A percentile compares a stretch with the other conserved stretches of the same genome.
These are phyloP conservation scores for Ichneumoninae sp. DNA, from an alignment of 2,888 invertebrate species.

Conservation along the genomic window DNA sequence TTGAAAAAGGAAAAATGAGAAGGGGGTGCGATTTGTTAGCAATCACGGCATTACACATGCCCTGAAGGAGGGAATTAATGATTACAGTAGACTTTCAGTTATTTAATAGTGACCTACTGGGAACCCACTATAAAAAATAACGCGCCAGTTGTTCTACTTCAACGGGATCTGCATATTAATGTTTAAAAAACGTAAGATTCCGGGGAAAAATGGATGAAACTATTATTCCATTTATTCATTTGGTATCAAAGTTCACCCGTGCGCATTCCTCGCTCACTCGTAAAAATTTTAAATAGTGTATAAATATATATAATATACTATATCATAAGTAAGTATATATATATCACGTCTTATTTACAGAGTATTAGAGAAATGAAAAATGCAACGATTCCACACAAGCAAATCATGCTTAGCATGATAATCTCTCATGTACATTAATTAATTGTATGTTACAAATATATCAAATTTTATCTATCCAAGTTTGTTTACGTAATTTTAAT, in stretches of 20 bases:
- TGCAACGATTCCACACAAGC: constrained; percentile 36
- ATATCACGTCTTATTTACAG: constrained; percentile 70
- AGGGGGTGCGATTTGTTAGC: too few species aligned
- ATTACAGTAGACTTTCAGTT: too few species aligned
- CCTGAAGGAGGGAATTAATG: too few species aligned
- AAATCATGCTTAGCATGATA: constrained; percentile 11
- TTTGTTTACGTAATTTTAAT: constrained; percentile 15
- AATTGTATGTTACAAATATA: constrained; percentile 47
- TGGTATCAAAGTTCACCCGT: constrained; percentile 64
- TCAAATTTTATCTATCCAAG: constrained; percentile 36
- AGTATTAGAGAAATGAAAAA: constrained; percentile 68
- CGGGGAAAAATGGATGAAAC: constrained; percentile 16
- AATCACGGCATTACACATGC: too few species aligned
- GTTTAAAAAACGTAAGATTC: background rate
- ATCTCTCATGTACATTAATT: constrained; percentile 35
- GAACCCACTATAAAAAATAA: too few species aligned
- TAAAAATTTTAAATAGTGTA: constrained; percentile 78
- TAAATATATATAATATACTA: constrained; percentile 73
- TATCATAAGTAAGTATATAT: constrained; percentile 63
- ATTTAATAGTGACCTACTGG: too few species aligned
- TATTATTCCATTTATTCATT: constrained; percentile 56
- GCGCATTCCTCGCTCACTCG: constrained; percentile 59
- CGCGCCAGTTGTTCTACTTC: too few species aligned
- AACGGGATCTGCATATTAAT: background rate
- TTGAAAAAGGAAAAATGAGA: too few species aligned